These are phyloP conservation scores for Eunapius fragilis DNA, from an alignment of 37 sponge, comb jelly and placozoan species.

Conservation along the genomic window DNA sequence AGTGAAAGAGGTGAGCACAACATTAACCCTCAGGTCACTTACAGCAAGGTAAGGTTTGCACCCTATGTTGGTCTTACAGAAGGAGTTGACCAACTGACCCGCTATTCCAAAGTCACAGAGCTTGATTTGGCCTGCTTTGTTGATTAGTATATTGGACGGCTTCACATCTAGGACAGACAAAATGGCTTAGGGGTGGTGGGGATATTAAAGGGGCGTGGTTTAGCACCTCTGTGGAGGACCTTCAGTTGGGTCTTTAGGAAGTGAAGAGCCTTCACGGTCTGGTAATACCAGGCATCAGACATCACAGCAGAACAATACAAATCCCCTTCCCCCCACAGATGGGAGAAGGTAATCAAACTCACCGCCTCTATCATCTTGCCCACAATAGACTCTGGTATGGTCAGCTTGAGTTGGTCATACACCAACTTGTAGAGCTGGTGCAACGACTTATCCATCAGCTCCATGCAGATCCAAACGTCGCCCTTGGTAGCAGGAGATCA, in stretches of 20 bases:
- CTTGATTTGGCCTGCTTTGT: constrained; percentile 32
- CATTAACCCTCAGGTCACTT: constrained; percentile 1
- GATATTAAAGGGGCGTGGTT: too few relatives aligned
- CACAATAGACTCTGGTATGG: constrained; percentile 68
- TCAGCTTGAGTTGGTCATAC: constrained; percentile 47
- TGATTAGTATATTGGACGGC: constrained; percentile 79
- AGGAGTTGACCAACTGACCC: constrained; percentile 21
- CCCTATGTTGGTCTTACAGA: constrained; percentile 16
- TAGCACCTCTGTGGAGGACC: constrained; percentile 76
- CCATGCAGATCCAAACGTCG: constrained; percentile 92
- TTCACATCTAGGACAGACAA: constrained; percentile 78
- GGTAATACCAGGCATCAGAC: constrained; percentile 4
- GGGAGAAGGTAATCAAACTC: too few relatives aligned
- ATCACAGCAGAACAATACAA: neutral
- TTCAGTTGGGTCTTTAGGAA: constrained; percentile 68
- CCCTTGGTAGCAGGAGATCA: too few relatives aligned
- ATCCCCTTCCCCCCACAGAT: too few relatives aligned
- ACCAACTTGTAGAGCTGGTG: constrained; percentile 72
- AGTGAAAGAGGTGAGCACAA: too few relatives aligned
- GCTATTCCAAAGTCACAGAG: constrained; percentile 75
- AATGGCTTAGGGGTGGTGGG: too few relatives aligned
- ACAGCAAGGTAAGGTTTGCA: constrained; percentile 24
- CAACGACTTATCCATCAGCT: constrained; percentile 79
- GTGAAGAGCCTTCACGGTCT: constrained; percentile 73
- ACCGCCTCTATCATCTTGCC: constrained; percentile 72